These are phyloP conservation scores for Triplophysa tibetana DNA, from an alignment of 2,113 vertebrate genomes.

Conservation along the genomic window DNA sequence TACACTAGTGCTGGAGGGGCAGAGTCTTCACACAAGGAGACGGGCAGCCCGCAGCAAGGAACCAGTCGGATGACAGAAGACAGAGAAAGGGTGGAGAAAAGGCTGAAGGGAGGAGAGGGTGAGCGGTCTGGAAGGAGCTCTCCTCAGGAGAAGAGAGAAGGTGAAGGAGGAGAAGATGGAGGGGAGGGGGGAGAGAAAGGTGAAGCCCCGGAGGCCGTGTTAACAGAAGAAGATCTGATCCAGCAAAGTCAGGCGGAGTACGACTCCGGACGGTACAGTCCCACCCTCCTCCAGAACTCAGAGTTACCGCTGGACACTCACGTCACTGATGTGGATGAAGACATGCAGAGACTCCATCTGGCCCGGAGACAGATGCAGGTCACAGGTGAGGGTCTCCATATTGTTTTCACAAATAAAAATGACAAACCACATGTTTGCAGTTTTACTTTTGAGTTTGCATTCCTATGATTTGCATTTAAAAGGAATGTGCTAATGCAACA, in stretches of 20 bases:
- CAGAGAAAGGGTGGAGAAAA: constrained; percentile 4
- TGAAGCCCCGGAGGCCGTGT: constrained; percentile 81
- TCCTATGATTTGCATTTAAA: neutral
- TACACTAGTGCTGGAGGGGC: constrained; percentile 33
- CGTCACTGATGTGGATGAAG: constrained; percentile 85
- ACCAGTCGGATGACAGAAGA: neutral
- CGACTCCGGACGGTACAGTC: constrained; percentile 91
- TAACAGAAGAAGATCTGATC: constrained; percentile 96
- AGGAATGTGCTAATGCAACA: neutral
- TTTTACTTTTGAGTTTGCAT: neutral
- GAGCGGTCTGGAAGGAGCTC: constrained; percentile 50
- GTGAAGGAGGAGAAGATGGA: constrained; percentile 31
- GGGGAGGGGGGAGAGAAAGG: constrained; percentile 65
- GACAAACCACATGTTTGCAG: neutral
- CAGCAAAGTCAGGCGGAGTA: constrained; percentile 97
- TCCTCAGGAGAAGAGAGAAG: constrained; percentile 31
- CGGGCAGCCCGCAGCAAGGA: constrained; percentile 37
- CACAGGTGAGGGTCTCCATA: constrained; percentile 76
- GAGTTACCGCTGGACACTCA: constrained; percentile 92
- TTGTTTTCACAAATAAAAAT: neutral
- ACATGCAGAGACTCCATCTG: constrained; percentile 81
- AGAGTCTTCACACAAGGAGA: constrained; percentile 24
- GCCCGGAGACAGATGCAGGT: constrained; percentile 89
- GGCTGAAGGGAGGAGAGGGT: constrained; percentile 32
- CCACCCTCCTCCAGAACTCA: constrained; percentile 78